Conservation (phyloP, 2,113 vertebrate species). For the Cyphomyrus plagiostoma region DNA sequence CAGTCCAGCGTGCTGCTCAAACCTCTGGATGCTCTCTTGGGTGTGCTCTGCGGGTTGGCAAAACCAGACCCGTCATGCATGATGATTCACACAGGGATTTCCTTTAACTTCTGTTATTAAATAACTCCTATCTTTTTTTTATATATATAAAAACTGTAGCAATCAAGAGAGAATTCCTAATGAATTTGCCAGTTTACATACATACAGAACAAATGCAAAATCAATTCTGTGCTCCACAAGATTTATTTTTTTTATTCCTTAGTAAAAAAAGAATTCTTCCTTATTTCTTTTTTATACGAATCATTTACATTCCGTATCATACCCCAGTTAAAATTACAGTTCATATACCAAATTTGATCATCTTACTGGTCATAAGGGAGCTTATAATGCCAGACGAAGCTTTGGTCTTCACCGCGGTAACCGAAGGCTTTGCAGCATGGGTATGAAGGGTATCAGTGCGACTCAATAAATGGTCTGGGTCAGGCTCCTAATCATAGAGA, state of each 20-base stretch:
- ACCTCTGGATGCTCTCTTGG: constrained; percentile 85
- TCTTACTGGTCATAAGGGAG: constrained; percentile 88
- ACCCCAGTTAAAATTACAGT: neutral
- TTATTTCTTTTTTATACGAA: neutral
- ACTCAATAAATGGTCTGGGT: constrained; percentile 49
- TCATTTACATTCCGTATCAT: neutral
- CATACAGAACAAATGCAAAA: neutral
- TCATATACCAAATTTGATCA: neutral
- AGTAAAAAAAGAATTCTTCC: neutral
- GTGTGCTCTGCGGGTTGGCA: constrained; percentile 68
- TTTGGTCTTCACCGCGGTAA: constrained; percentile 83
- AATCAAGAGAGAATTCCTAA: neutral
- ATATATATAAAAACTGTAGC: neutral
- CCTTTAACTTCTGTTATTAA: neutral
- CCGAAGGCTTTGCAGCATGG: constrained; percentile 48
- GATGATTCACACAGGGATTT: neutral
- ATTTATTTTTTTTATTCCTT: neutral
- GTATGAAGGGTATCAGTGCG: constrained; percentile 42
- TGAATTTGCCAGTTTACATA: neutral
- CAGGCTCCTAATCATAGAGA: constrained; percentile 62
- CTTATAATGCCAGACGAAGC: constrained; percentile 84
- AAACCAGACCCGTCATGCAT: neutral
- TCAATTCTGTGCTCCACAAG: neutral
- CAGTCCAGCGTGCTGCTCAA: constrained; percentile 88
- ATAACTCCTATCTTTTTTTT: neutral